These are phyloP conservation scores for Hymenopus coronatus DNA, from an alignment of 2,888 invertebrate genomes.

Conservation along the genomic window DNA sequence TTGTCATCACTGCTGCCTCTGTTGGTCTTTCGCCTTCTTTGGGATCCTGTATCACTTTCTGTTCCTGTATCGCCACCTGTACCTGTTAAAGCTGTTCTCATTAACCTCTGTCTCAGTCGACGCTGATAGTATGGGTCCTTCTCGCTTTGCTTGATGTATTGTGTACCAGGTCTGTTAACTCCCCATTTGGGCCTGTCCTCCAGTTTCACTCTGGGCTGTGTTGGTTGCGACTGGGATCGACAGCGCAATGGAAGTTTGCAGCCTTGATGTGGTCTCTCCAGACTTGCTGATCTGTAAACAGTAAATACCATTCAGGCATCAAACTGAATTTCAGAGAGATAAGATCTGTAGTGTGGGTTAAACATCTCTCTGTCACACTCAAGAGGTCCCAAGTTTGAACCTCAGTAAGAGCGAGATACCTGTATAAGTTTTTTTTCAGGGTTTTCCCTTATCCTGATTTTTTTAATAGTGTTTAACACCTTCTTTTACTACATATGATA, in stretches of 20 bases:
- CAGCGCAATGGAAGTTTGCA: slow-evolving; percentile 24
- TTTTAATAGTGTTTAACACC: no score
- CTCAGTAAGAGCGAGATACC: no score
- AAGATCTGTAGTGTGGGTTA: no score
- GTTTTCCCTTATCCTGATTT: no score
- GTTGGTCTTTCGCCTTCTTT: not conserved
- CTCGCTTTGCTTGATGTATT: slow-evolving; percentile 86
- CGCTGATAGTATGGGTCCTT: slow-evolving; percentile 80
- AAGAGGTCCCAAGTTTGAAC: no score
- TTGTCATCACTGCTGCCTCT: slow-evolving; percentile 25
- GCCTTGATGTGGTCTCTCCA: slow-evolving; percentile 29
- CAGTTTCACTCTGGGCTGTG: slow-evolving; percentile 24
- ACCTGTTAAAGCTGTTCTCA: not conserved
- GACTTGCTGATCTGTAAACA: slow-evolving; percentile 27
- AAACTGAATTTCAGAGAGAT: not conserved
- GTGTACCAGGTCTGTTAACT: slow-evolving; percentile 62
- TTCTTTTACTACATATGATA: no score
- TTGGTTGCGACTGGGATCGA: slow-evolving; percentile 28
- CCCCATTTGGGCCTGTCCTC: slow-evolving; percentile 47
- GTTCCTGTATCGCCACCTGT: slow-evolving; percentile 21
- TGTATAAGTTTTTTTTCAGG: no score
- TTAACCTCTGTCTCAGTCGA: slow-evolving; percentile 45
- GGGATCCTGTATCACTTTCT: slow-evolving; percentile 24
- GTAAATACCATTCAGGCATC: not conserved
- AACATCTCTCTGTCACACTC: no score